Conservation (phyloP, 2,797 vertebrate genomes). For the Brachymystax lenok region DNA sequence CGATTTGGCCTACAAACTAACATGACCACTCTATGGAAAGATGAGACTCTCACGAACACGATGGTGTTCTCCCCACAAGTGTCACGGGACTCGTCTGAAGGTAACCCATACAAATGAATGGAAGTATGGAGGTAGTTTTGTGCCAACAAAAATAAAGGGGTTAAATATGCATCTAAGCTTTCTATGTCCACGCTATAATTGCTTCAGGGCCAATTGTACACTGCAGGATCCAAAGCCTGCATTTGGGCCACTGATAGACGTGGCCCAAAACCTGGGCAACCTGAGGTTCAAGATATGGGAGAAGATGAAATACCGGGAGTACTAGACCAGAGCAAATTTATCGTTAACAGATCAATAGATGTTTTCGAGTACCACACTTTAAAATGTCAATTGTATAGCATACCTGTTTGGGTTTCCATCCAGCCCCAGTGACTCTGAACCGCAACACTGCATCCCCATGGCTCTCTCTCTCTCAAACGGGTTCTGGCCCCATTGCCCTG, state of each 20-base stretch:
- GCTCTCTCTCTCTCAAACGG: conserved; percentile 51
- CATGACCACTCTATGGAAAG: too few species aligned
- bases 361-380: not conserved
- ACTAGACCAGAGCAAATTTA: not conserved
- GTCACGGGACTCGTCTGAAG: too few species aligned
- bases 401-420: conserved; percentile 12
- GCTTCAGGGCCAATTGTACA: not conserved
- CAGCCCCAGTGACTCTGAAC: conserved; percentile 55
- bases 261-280: conserved; percentile 6
- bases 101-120: too few species aligned
- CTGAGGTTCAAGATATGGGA: not conserved
- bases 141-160: too few species aligned
- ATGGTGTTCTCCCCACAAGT: too few species aligned
- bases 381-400: not conserved
- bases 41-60: too few species aligned
- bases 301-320: not conserved
- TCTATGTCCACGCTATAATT: not conserved
- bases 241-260: not conserved
- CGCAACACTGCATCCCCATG: conserved; percentile 47
- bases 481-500: conserved; percentile 63
- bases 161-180: too few species aligned
- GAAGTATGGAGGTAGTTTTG: too few species aligned
- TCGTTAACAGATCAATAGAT: not conserved
- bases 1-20: too few species aligned
- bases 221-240: conserved; percentile 10